Evolutionary conservation across 2,113 vertebrate genomes (phyloP).

Genomic region (Zingel zingel): DNA sequence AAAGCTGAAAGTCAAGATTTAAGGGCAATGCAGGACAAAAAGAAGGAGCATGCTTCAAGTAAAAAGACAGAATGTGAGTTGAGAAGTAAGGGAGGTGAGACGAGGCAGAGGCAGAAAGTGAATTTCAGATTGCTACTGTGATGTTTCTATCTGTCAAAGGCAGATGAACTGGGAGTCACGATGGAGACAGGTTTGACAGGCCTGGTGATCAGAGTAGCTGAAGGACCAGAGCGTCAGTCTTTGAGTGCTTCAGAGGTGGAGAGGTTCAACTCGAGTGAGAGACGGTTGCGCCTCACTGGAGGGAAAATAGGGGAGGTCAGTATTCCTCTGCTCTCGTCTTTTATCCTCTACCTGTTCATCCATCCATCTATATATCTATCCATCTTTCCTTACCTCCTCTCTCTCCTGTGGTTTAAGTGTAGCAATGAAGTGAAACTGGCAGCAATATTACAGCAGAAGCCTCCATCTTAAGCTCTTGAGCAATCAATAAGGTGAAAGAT

Average conservation of each 20-base stretch:
- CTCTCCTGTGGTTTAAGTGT: conserved; percentile 9
- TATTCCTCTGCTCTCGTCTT: conserved; percentile 20
- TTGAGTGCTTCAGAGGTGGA: conserved; percentile 23
- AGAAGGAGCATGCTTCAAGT: neutral
- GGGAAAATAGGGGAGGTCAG: conserved; percentile 31
- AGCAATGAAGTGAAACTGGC: conserved; percentile 13
- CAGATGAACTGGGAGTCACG: conserved; percentile 32
- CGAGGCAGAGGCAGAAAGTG: conserved; percentile 10
- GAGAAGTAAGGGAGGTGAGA: conserved; percentile 1
- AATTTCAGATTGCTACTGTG: conserved; percentile 15
- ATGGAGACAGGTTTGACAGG: conserved; percentile 45
- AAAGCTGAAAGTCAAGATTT: neutral
- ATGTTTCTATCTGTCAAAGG: conserved; percentile 36
- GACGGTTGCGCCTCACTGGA: conserved; percentile 15
- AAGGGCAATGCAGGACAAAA: neutral
- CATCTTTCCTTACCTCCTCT: neutral
- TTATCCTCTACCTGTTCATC: conserved; percentile 32
- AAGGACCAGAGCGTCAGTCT: conserved; percentile 23
- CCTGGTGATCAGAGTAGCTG: conserved; percentile 34
- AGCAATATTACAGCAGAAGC: conserved; percentile 1
- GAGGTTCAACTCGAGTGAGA: conserved; percentile 22
- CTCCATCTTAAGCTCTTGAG: conserved; percentile 21
- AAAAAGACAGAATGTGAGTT: neutral
- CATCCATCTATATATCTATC: conserved; percentile 9
- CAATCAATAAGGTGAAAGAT: conserved; percentile 23